phyloP scores from a whole-genome alignment of 2,888 invertebrate genomes.

The Plebejus anna region DNA sequence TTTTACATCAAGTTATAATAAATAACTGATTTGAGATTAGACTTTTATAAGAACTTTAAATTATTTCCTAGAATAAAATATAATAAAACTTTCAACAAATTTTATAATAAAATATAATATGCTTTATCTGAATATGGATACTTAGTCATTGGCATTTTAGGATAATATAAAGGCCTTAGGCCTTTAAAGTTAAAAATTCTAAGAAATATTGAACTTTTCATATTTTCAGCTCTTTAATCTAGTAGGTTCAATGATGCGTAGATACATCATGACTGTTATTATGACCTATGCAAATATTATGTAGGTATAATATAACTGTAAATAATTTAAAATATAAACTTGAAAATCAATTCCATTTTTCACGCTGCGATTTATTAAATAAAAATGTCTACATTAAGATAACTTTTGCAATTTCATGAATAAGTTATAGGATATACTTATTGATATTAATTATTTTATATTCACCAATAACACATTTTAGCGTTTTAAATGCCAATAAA shows the following conservation, averaged over 20 bases:
- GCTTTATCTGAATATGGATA: no score
- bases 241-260: not conserved
- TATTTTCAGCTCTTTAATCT: no score
- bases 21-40: no score
- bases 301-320: not conserved
- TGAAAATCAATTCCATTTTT: constrained; percentile 4
- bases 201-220: no score
- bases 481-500: constrained; percentile 5
- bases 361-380: not conserved
- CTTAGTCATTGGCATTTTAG: no score
- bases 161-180: no score
- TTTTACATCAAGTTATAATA: no score
- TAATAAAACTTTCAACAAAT: no score
- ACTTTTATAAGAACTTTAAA: no score
- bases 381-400: constrained; percentile 15
- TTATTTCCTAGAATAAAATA: no score
- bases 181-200: no score
- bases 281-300: not conserved
- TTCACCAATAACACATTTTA: constrained; percentile 7
- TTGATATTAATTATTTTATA: constrained; percentile 11
- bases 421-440: constrained; percentile 14
- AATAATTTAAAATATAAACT: not conserved
- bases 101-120: no score
- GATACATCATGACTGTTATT: not conserved
- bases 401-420: constrained; percentile 21